A percentile compares a stretch with the other conserved stretches of the same genome.
Conservation (phyloP, 2,113 vertebrate genomes). For the Otolemur garnettii region DNA sequence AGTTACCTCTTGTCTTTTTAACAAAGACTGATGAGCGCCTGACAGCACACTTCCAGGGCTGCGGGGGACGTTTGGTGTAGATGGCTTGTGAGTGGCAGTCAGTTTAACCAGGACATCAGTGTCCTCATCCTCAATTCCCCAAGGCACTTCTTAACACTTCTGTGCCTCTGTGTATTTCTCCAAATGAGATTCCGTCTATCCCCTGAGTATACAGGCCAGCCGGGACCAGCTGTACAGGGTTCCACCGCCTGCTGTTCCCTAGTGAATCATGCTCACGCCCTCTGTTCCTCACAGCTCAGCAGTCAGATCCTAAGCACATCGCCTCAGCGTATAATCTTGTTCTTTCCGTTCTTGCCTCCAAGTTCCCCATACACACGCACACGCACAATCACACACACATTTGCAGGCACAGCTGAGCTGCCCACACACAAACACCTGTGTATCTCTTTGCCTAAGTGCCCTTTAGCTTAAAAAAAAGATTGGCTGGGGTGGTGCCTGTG, state of each 20-base stretch:
- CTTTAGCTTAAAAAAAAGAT: neutral
- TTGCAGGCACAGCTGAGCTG: no score
- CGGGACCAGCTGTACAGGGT: neutral
- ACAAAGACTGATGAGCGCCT: neutral
- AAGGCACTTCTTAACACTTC: neutral
- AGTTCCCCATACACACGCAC: neutral
- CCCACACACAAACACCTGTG: neutral
- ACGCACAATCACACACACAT: neutral
- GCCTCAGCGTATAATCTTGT: neutral
- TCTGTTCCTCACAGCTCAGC: neutral
- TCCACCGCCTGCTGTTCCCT: neutral
- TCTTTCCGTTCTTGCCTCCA: neutral
- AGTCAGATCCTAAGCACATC: neutral
- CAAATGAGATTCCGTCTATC: neutral
- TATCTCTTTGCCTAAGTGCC: neutral
- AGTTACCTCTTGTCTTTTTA: neutral
- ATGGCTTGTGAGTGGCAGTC: no score
- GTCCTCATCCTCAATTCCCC: neutral
- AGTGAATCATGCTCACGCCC: neutral
- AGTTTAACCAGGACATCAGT: neutral
- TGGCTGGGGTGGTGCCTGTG: no score
- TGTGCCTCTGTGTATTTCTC: neutral
- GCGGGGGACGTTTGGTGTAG: fast-evolving
- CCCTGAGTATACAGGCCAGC: neutral
- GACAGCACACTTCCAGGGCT: neutral